These are phyloP conservation scores for Desoria tigrina DNA, from an alignment of 2,888 invertebrate species.

Conservation along the genomic window DNA sequence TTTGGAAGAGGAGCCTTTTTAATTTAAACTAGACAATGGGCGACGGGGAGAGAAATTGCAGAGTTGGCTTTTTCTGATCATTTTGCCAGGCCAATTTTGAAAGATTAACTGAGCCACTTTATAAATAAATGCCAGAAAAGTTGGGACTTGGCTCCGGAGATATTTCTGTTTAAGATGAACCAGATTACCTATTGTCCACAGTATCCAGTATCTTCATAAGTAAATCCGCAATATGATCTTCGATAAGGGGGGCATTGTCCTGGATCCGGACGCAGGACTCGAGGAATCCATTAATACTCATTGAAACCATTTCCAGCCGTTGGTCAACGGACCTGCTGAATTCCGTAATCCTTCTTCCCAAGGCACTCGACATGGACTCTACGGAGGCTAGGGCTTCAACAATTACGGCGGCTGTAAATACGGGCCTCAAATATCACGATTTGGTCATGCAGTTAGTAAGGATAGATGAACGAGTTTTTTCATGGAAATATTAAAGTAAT, in stretches of 20 bases:
- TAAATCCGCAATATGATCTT: constrained; percentile 65
- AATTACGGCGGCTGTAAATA: constrained; percentile 42
- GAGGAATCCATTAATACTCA: constrained; percentile 66
- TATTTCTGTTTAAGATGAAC: too few species aligned
- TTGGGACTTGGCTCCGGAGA: too few species aligned
- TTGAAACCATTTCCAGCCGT: constrained; percentile 54
- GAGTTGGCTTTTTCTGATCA: too few species aligned
- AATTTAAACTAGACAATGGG: too few species aligned
- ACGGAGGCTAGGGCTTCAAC: constrained; percentile 48
- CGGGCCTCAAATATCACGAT: background rate
- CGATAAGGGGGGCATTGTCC: constrained; percentile 65
- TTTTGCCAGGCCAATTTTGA: too few species aligned
- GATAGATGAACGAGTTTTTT: too few species aligned
- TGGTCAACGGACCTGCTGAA: constrained; percentile 47
- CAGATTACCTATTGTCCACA: constrained; percentile 63
- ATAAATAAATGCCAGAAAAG: too few species aligned
- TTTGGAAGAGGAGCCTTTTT: too few species aligned
- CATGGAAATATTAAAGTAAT: constrained; percentile 12
- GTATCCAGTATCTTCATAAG: constrained; percentile 67
- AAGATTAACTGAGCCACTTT: too few species aligned
- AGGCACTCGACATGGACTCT: constrained; percentile 47
- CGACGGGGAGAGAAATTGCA: too few species aligned
- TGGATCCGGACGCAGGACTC: constrained; percentile 69
- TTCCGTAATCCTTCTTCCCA: constrained; percentile 46
- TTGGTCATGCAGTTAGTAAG: too few species aligned